Conservation (phyloP, 2,797 vertebrate species). For the Pelobates cultripes region DNA sequence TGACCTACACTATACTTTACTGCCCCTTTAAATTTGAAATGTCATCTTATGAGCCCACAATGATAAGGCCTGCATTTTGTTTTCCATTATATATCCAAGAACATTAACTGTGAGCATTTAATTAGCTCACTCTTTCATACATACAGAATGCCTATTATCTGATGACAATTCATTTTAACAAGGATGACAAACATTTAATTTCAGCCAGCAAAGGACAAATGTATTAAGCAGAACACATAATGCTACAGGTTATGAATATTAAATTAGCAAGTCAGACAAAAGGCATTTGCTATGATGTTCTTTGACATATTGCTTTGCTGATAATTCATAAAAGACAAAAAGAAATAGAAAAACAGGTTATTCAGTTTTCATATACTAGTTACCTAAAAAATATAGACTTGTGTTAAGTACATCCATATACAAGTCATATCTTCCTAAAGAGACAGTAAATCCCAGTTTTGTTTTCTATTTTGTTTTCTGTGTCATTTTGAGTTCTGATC, state of each 20-base stretch:
- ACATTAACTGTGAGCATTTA: conserved; percentile 41
- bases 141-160: conserved; percentile 45
- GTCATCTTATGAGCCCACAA: too few species aligned
- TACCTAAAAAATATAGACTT: not conserved
- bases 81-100: conserved; percentile 18
- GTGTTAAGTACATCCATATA: too few species aligned
- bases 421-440: too few species aligned
- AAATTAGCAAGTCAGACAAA: conserved; percentile 36
- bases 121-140: conserved; percentile 45
- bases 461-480: too few species aligned
- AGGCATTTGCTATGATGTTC: conserved; percentile 39
- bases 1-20: too few species aligned
- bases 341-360: not conserved
- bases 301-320: conserved; percentile 33
- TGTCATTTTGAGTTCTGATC: too few species aligned
- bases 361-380: not conserved
- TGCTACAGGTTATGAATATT: conserved; percentile 54
- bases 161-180: conserved; percentile 54
- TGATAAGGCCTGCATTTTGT: conserved; percentile 10
- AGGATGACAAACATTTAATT: conserved; percentile 54
- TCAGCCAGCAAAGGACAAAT: conserved; percentile 52
- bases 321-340: conserved; percentile 16
- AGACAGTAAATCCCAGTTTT: too few species aligned
- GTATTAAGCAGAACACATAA: conserved; percentile 39
- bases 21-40: too few species aligned